These are phyloP conservation scores for Cuniculus paca DNA, from an alignment of 2,797 vertebrate genomes.

Conservation along the genomic window DNA sequence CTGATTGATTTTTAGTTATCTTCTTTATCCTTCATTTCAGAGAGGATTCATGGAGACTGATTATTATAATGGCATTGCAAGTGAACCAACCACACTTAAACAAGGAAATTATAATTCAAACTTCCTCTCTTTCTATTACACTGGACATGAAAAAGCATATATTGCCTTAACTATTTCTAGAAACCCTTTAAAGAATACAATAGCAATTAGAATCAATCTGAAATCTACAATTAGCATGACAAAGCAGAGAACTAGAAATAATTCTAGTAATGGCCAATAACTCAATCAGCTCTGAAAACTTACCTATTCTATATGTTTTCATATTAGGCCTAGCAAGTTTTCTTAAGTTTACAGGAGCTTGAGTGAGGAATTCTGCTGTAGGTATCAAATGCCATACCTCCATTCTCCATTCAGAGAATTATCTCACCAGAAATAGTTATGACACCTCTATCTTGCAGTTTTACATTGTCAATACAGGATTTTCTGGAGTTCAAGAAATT, in stretches of 20 bases:
- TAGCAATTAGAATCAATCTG: not conserved
- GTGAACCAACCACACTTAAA: not conserved
- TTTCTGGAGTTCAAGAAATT: conserved; percentile 14
- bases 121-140: not conserved
- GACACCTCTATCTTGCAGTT: not conserved
- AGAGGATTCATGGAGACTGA: not conserved
- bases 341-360: not conserved
- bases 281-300: not conserved
- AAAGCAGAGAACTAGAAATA: not conserved
- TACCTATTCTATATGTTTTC: not conserved
- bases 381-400: not conserved
- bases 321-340: not conserved
- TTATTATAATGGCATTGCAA: not conserved
- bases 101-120: not conserved
- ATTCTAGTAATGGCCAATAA: not conserved
- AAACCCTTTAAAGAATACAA: not conserved
- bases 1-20: not conserved
- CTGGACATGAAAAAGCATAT: not conserved
- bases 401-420: conserved; percentile 1
- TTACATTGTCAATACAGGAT: not conserved
- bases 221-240: not conserved
- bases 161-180: not conserved
- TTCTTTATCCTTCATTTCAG: not conserved
- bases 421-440: conserved; percentile 3
- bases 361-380: not conserved